Evolutionary conservation across 1,140 invertebrate genomes (phyloP), one percentile per base, ranked within the genome.

Genomic region (Cecropterus lyciades): DNA sequence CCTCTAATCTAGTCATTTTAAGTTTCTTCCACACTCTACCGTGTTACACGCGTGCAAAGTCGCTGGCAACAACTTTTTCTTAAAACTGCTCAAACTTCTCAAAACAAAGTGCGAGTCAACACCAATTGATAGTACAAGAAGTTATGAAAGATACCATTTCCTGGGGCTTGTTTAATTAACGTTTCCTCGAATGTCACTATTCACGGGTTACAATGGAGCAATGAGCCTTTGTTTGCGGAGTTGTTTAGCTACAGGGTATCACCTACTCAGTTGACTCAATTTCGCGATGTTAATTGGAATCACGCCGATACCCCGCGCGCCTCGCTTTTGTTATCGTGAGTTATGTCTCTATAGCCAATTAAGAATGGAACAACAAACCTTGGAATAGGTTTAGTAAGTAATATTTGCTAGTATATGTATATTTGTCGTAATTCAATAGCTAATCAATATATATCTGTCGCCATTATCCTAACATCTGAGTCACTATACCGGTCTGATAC

Each of bases 221-320:
- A 84, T 80, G 72, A 77, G 76, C 75, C 82, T 85, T 90, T 90
- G 85, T 88, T 85, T 80, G 73, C 65, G 69, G 67, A 73, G 74
- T 85, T 84, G 77, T 81, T 83, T 80, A 77, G 75, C 69, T 73
- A 49, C 67, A 67, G 72, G 72, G 75, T 73, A 79, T 76, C 74
- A 77, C 75, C 74, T 75, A 75, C 67, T 69, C 67, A 74, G 79
- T 77, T 72, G 77, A 87, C 75, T 87, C 84, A 82, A 90, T 90
- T 87, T 74, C 77, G 83, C 77, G 72, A 83, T 80, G 78, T 80
- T 88, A 88, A 88, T 87, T 88, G 84, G 85, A 87, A 83, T 84
- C 73, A 77, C 67, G 62, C 76, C 79, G 80, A 86, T 84, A 84
- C 80, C 72, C 66, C 70, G 69, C 72, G 72, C 77, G n/a, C n/a